Evolutionary conservation across 2,888 invertebrate species (phyloP).

Genomic region (Lordiphosa fenestrarum): DNA sequence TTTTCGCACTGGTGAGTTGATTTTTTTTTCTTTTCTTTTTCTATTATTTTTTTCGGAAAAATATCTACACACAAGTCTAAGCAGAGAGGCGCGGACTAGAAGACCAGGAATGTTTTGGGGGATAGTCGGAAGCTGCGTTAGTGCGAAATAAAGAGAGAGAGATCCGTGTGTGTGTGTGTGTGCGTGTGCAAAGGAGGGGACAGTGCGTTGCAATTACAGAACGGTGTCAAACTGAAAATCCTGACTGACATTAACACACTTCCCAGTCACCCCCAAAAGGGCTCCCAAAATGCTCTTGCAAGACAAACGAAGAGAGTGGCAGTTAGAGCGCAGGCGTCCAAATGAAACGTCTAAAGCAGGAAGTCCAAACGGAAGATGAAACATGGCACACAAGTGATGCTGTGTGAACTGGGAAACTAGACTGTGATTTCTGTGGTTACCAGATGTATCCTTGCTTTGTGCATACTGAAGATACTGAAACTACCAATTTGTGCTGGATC

Average conservation of each 20-base stretch:
- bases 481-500: no score
- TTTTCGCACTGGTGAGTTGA: constrained; percentile 27
- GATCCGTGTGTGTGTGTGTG: constrained; percentile 1
- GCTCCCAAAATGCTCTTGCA: neutral
- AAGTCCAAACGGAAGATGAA: no score
- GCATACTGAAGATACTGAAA: no score
- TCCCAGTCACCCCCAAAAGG: constrained; percentile 30
- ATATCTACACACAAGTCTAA: constrained; percentile 64
- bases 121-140: constrained; percentile 3
- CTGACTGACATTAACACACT: constrained; percentile 67
- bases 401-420: no score
- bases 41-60: constrained; percentile 37
- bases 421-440: no score
- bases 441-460: no score
- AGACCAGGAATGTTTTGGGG: constrained; percentile 10
- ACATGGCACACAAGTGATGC: no score
- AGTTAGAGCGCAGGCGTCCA: constrained; percentile 6
- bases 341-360: no score
- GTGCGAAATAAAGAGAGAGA: constrained; percentile 16
- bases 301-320: neutral
- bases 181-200: constrained; percentile 25
- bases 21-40: constrained; percentile 6
- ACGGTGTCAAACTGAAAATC: constrained; percentile 68
- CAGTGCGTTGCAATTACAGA: constrained; percentile 59
- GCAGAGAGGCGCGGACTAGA: constrained; percentile 54